Conservation (phyloP, 2,888 invertebrate genomes). For the Saturnia pavonia region DNA sequence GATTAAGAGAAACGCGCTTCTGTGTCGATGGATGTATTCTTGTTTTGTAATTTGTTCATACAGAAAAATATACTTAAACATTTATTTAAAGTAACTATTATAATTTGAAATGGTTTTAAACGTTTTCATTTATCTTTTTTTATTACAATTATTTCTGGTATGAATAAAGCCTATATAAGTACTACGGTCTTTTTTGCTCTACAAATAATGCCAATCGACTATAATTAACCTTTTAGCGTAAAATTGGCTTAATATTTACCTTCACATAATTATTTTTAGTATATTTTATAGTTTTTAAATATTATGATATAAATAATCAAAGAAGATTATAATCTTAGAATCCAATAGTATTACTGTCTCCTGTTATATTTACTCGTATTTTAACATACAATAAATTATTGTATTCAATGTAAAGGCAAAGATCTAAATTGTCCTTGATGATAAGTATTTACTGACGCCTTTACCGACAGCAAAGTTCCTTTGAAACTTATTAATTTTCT, state of each 20-base stretch:
- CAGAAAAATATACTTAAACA: not conserved
- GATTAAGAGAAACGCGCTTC: constrained; percentile 80
- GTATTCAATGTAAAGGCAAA: too few relatives aligned
- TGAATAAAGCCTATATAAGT: not conserved
- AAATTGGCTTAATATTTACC: too few relatives aligned
- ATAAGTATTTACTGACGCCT: not conserved
- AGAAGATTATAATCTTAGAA: too few relatives aligned
- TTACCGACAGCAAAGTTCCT: not conserved
- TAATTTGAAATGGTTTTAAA: not conserved
- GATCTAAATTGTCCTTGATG: not conserved
- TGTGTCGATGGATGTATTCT: constrained; percentile 61
- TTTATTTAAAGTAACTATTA: not conserved
- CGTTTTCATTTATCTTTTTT: not conserved
- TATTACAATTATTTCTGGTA: not conserved
- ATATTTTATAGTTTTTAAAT: too few relatives aligned
- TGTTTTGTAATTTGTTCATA: constrained; percentile 56
- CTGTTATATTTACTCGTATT: too few relatives aligned
- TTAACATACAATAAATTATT: too few relatives aligned
- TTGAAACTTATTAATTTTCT: not conserved
- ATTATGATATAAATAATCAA: too few relatives aligned
- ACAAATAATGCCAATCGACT: not conserved
- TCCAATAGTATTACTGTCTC: too few relatives aligned
- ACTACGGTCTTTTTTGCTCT: not conserved
- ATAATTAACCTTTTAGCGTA: too few relatives aligned
- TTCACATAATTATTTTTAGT: too few relatives aligned